These are phyloP conservation scores for Rhodinocichla rosea DNA, from an alignment of 2,113 vertebrate species.

Conservation along the genomic window DNA sequence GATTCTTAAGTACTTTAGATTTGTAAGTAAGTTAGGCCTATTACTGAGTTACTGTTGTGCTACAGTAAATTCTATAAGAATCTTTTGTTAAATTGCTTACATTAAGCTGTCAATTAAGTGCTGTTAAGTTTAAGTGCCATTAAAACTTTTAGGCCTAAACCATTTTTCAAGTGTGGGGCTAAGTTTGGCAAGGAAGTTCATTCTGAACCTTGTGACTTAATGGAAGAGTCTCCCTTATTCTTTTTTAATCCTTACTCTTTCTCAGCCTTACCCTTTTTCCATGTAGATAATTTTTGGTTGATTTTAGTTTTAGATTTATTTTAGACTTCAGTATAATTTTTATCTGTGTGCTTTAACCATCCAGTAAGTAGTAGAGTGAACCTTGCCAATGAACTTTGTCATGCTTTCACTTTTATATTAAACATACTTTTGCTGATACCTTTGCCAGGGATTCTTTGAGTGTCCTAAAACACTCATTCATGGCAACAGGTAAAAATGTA, in stretches of 20 bases:
- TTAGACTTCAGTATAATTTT: background rate
- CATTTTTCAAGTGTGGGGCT: background rate
- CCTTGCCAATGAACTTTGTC: background rate
- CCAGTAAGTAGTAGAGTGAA: background rate
- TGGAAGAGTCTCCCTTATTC: background rate
- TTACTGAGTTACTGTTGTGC: background rate
- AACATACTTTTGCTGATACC: background rate
- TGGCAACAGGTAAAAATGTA: background rate
- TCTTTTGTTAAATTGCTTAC: background rate
- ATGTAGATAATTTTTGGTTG: background rate
- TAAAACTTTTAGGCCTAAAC: background rate
- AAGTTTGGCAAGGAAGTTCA: background rate
- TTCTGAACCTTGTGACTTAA: background rate
- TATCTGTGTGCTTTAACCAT: background rate
- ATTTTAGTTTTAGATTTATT: background rate
- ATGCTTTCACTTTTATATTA: background rate
- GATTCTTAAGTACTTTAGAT: background rate
- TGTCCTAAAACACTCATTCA: background rate
- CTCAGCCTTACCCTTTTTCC: background rate
- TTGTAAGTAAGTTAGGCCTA: background rate
- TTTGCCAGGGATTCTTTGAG: background rate
- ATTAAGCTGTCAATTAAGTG: background rate
- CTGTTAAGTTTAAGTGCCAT: background rate
- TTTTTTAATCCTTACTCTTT: background rate
- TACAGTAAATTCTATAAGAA: background rate